These are phyloP conservation scores for Maccullochella peelii DNA, from an alignment of 2,113 vertebrate genomes.

Conservation along the genomic window DNA sequence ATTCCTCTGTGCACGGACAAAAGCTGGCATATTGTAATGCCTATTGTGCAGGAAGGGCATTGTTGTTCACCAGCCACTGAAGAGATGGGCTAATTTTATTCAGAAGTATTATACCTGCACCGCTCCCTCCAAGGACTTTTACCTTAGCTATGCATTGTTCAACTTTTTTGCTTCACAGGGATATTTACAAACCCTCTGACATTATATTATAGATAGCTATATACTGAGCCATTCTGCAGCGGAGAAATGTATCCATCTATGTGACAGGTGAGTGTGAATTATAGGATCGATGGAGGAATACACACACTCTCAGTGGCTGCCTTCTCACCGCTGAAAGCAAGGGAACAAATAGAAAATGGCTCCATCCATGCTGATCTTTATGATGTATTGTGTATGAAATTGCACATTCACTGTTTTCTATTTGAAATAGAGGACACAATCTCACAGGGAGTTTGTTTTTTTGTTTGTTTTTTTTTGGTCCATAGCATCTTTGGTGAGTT, in stretches of 20 bases:
- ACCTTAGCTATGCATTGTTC: slow-evolving; percentile 55
- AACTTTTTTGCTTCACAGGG: slow-evolving; percentile 35
- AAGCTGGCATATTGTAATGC: slow-evolving; percentile 14
- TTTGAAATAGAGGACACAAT: slow-evolving; percentile 21
- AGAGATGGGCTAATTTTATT: slow-evolving; percentile 43
- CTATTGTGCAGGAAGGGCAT: slow-evolving; percentile 18
- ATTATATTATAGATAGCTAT: slow-evolving; percentile 50
- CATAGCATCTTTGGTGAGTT: background rate
- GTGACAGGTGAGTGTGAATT: slow-evolving; percentile 67
- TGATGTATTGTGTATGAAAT: slow-evolving; percentile 54
- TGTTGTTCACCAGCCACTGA: slow-evolving; percentile 30
- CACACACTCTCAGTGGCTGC: slow-evolving; percentile 32
- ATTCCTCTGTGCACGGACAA: slow-evolving; percentile 20
- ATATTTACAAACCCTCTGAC: slow-evolving; percentile 58
- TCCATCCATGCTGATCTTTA: slow-evolving; percentile 47
- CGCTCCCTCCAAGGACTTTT: slow-evolving; percentile 33
- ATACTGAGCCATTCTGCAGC: slow-evolving; percentile 46
- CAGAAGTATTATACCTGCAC: slow-evolving; percentile 15
- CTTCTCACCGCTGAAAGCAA: slow-evolving; percentile 34
- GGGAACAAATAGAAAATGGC: slow-evolving; percentile 54
- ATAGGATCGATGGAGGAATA: slow-evolving; percentile 43
- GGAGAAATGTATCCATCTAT: slow-evolving; percentile 49
- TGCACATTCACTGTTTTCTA: slow-evolving; percentile 38
- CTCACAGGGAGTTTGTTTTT: background rate
- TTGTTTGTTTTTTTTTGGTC: background rate